Conservation (phyloP, 2,888 invertebrate species). For the Hypomecis atomaria region DNA sequence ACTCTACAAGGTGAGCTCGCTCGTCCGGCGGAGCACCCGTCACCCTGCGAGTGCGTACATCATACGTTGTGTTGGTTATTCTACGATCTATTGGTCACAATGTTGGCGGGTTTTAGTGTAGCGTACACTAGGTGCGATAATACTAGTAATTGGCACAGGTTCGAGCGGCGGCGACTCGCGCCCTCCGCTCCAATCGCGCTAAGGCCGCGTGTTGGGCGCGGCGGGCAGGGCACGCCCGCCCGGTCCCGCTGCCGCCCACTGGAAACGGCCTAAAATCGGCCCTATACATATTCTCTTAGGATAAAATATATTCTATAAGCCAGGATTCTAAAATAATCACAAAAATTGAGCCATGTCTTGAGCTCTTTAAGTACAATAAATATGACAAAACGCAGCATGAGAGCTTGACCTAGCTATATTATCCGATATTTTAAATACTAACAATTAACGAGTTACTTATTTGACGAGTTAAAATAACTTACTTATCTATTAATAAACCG, state of each 20-base stretch:
- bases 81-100: no score
- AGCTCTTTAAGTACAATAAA: conserved; percentile 8
- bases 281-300: no score
- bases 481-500: conserved; percentile 28
- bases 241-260: not conserved
- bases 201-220: no score
- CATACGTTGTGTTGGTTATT: no score
- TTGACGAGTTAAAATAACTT: not conserved
- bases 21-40: no score
- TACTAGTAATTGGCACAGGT: conserved; percentile 48
- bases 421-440: not conserved
- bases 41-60: no score
- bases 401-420: not conserved
- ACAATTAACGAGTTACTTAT: not conserved
- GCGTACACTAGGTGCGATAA: conserved; percentile 17
- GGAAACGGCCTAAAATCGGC: no score
- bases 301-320: not conserved
- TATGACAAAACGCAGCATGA: conserved; percentile 7
- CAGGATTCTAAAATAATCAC: conserved; percentile 4
- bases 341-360: conserved; percentile 8
- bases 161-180: conserved; percentile 24
- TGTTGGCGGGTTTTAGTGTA: not conserved
- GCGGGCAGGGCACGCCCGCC: not conserved
- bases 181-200: not conserved
- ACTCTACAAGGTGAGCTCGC: no score